phyloP scores from a whole-genome alignment of 1,140 invertebrate species.

The Scaptomyza hsui region DNA sequence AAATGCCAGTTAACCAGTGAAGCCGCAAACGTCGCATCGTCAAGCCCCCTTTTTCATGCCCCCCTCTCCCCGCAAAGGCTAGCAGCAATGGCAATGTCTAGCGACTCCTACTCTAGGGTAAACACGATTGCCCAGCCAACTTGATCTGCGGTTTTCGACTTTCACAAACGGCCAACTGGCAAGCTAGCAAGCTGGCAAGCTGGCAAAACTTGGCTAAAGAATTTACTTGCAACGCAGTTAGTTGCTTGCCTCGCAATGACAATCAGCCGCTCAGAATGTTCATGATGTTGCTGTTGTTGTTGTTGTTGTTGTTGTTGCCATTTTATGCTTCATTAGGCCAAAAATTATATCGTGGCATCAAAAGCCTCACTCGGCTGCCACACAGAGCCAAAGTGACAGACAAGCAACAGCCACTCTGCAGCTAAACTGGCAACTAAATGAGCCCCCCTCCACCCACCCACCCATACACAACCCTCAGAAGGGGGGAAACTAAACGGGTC shows the following conservation, averaged over 20 bases:
- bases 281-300: slow-evolving; percentile 30
- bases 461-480: no score
- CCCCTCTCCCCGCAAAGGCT: neutral
- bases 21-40: slow-evolving; percentile 41
- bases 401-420: slow-evolving; percentile 44
- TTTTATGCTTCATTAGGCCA: slow-evolving; percentile 80
- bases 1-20: slow-evolving; percentile 57
- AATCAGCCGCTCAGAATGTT: slow-evolving; percentile 48
- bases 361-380: slow-evolving; percentile 33
- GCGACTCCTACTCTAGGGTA: slow-evolving; percentile 56
- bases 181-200: slow-evolving; percentile 11
- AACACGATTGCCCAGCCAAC: slow-evolving; percentile 56
- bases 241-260: slow-evolving; percentile 37
- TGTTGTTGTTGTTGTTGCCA: slow-evolving; percentile 44
- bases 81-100: slow-evolving; percentile 34
- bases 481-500: neutral
- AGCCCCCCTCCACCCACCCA: neutral
- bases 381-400: slow-evolving; percentile 41
- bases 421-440: slow-evolving; percentile 53
- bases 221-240: slow-evolving; percentile 38
- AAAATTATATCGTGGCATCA: slow-evolving; percentile 73
- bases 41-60: neutral
- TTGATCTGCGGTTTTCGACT: slow-evolving; percentile 56
- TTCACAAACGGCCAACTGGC: slow-evolving; percentile 49
- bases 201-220: slow-evolving; percentile 29